Percentiles rank a stretch among this genome's conserved stretches.
Evolutionary conservation across 2,797 vertebrate species (phyloP).

Genomic region (Holocentrus rufus): DNA sequence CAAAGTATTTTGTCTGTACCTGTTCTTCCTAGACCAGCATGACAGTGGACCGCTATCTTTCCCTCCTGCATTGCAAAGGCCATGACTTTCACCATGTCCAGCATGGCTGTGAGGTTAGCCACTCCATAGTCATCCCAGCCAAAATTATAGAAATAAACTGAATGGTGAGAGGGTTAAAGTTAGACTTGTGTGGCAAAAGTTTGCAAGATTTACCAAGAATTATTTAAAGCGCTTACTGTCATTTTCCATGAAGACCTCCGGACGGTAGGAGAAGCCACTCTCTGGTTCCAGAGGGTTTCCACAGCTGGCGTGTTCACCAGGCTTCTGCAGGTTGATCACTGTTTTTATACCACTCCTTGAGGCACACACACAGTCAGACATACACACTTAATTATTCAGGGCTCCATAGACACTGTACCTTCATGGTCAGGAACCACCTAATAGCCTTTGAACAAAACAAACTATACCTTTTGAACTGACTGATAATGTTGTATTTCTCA

Average conservation of each 20-base stretch:
- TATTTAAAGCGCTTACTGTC: constrained; percentile 85
- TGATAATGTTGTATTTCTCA: constrained; percentile 89
- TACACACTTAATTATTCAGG: constrained; percentile 10
- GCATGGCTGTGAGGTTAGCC: constrained; percentile 87
- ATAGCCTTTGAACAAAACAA: neutral
- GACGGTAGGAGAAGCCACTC: constrained; percentile 95
- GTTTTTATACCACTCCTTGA: constrained; percentile 90
- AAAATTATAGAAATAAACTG: constrained; percentile 99
- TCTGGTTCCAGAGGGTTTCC: constrained; percentile 91
- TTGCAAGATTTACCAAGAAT: neutral
- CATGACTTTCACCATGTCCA: constrained; percentile 98
- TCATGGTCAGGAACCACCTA: neutral
- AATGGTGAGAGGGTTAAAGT: constrained; percentile 47
- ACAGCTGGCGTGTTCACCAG: constrained; percentile 95
- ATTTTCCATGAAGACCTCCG: constrained; percentile 96
- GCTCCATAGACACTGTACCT: neutral
- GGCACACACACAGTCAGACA: constrained; percentile 22
- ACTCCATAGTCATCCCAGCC: constrained; percentile 97
- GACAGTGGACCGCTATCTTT: constrained; percentile 94
- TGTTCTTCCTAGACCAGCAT: constrained; percentile 96
- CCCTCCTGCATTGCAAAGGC: constrained; percentile 95
- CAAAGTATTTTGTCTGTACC: constrained; percentile 75
- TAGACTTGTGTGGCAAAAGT: neutral
- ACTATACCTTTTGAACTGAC: constrained; percentile 91
- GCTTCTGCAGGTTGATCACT: constrained; percentile 95